Percentiles rank a stretch among this genome's conserved stretches.
Conservation (phyloP, 2,888 invertebrate species). For the Ecdyonurus torrentis region DNA sequence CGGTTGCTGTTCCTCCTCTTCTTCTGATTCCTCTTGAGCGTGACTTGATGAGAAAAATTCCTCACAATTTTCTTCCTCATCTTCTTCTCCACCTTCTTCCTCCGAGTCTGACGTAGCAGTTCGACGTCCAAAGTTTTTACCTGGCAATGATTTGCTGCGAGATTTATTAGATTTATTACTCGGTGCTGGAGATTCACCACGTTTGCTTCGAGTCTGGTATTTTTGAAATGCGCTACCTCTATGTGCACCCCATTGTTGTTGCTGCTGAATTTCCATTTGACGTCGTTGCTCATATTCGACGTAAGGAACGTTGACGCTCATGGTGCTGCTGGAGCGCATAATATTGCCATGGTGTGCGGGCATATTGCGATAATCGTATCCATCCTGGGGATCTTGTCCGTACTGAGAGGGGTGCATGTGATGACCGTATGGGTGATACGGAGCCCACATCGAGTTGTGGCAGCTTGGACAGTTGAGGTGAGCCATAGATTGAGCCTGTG, state of each 20-base stretch:
- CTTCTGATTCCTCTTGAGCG: constrained; percentile 10
- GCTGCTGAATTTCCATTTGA: neutral
- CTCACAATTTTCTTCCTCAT: neutral
- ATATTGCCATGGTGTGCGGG: neutral
- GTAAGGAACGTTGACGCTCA: neutral
- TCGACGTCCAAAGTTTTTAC: neutral
- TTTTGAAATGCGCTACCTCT: constrained; percentile 13
- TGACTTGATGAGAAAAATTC: neutral
- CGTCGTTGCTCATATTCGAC: neutral
- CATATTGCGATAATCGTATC: neutral
- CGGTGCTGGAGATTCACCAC: constrained; percentile 8
- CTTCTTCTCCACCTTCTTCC: constrained; percentile 6
- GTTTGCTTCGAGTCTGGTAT: constrained; percentile 19
- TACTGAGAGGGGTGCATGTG: neutral
- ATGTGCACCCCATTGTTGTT: neutral
- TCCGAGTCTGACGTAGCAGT: constrained; percentile 8
- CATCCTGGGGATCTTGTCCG: neutral
- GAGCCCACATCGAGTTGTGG: constrained; percentile 4
- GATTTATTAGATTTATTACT: constrained; percentile 8
- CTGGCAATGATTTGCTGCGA: neutral
- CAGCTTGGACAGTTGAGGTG: constrained; percentile 44
- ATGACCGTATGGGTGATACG: neutral
- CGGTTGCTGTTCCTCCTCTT: constrained; percentile 16
- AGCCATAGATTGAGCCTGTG: constrained; percentile 54
- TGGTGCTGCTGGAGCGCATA: neutral